A percentile compares a stretch with the other conserved stretches of the same genome.
Conservation (phyloP, 2,113 vertebrate species). For the Pungitius pungitius region DNA sequence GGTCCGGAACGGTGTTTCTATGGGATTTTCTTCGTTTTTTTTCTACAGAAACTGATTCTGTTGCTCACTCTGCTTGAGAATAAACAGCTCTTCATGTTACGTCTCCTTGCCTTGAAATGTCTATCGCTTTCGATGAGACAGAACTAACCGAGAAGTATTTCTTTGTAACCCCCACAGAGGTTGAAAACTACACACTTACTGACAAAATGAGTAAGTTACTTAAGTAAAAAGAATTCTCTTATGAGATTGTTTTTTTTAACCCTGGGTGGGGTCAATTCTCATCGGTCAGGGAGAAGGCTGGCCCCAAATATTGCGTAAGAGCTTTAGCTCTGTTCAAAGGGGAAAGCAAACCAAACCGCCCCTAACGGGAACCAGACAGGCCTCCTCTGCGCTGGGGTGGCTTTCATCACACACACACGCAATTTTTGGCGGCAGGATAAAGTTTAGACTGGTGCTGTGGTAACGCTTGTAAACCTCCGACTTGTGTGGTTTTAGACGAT, state of each 20-base stretch:
- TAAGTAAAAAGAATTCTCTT: too few species aligned
- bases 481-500: slow-evolving; percentile 15
- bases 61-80: slow-evolving; percentile 1
- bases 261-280: slow-evolving; percentile 27
- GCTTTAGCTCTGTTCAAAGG: slow-evolving; percentile 10
- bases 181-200: not conserved
- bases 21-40: not conserved
- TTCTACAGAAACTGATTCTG: not conserved
- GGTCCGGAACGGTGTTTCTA: not conserved
- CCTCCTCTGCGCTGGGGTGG: slow-evolving; percentile 36
- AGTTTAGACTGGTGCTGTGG: slow-evolving; percentile 64
- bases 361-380: slow-evolving; percentile 52
- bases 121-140: not conserved
- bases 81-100: slow-evolving; percentile 21
- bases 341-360: slow-evolving; percentile 50
- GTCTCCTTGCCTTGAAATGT: slow-evolving; percentile 16
- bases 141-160: not conserved
- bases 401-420: slow-evolving; percentile 59
- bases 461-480: slow-evolving; percentile 63
- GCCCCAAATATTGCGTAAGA: slow-evolving; percentile 29
- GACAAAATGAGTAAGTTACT: too few species aligned
- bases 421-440: slow-evolving; percentile 56
- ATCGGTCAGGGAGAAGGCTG: not conserved
- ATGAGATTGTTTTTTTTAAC: not conserved
- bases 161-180: not conserved